A percentile compares a stretch with the other conserved stretches of the same genome.
These are phyloP conservation scores for Campoplex capitator DNA, from an alignment of 2,888 invertebrate genomes.

Conservation along the genomic window DNA sequence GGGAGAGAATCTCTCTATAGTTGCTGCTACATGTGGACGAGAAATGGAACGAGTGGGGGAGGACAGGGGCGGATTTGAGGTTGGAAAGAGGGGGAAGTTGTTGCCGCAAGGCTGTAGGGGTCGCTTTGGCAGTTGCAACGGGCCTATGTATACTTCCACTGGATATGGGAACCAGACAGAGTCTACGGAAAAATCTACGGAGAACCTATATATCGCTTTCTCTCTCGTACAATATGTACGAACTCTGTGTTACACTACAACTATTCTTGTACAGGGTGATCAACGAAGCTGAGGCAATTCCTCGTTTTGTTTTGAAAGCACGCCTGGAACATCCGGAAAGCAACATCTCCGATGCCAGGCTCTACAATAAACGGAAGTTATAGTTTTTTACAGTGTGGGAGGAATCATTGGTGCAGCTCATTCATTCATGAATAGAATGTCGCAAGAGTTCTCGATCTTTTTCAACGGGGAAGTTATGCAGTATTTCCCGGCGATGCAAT, in stretches of 20 bases:
- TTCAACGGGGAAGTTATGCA: neutral
- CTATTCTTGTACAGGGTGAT: constrained; percentile 41
- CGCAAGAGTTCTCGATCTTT: neutral
- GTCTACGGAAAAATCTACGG: constrained; percentile 51
- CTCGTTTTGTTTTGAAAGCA: neutral
- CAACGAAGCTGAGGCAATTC: neutral
- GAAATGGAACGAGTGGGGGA: neutral
- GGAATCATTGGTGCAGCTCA: neutral
- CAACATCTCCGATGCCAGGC: neutral
- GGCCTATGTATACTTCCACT: constrained; percentile 32
- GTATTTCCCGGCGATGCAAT: neutral
- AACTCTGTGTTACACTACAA: constrained; percentile 48
- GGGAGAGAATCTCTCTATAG: constrained; percentile 47
- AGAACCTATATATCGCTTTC: constrained; percentile 39
- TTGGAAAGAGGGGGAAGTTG: constrained; percentile 29
- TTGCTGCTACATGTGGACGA: constrained; percentile 13
- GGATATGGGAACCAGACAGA: constrained; percentile 61
- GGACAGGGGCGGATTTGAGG: constrained; percentile 1
- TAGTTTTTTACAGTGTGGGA: neutral
- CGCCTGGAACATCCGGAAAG: neutral
- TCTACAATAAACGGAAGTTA: neutral
- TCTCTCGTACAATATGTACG: constrained; percentile 50
- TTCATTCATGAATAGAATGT: neutral
- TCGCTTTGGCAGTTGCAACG: constrained; percentile 47
- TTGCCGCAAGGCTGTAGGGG: constrained; percentile 58